Evolutionary conservation across 2,113 vertebrate genomes (phyloP).

Genomic region (Plestiodon gilberti): DNA sequence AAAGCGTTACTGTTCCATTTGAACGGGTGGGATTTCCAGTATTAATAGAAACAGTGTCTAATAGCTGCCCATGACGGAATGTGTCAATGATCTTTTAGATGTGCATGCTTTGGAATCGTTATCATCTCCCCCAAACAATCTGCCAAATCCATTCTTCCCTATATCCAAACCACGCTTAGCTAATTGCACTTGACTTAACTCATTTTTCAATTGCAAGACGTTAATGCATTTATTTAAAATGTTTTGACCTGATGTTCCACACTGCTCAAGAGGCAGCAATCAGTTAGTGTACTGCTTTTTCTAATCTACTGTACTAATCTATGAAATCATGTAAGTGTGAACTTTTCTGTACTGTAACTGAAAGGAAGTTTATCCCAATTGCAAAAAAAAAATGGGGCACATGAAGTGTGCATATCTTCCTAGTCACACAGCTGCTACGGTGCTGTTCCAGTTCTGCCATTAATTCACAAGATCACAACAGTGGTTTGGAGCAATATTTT

Average conservation of each 20-base stretch:
- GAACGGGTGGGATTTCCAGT: constrained; percentile 17
- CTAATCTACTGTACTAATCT: not conserved
- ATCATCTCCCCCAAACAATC: not conserved
- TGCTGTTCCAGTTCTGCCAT: not conserved
- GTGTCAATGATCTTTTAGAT: not conserved
- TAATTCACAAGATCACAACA: constrained; percentile 11
- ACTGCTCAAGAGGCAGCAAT: no score
- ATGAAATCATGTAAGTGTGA: not conserved
- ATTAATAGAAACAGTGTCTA: not conserved
- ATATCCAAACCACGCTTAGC: not conserved
- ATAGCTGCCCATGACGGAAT: not conserved
- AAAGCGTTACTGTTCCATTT: not conserved
- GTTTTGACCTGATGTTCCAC: no score
- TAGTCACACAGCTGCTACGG: not conserved
- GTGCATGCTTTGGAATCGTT: not conserved
- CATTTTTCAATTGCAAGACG: not conserved
- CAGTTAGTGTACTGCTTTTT: no score
- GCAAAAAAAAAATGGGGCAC: not conserved
- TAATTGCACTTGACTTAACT: not conserved
- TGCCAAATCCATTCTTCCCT: not conserved
- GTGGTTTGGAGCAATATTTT: constrained; percentile 20
- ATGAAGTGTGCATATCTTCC: not conserved
- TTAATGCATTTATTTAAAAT: no score
- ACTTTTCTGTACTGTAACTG: constrained; percentile 22
- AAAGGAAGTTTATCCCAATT: not conserved